Evolutionary conservation across 35 echinoderm and acorn worm species (phyloP).

Genomic region (Apostichopus californicus): DNA sequence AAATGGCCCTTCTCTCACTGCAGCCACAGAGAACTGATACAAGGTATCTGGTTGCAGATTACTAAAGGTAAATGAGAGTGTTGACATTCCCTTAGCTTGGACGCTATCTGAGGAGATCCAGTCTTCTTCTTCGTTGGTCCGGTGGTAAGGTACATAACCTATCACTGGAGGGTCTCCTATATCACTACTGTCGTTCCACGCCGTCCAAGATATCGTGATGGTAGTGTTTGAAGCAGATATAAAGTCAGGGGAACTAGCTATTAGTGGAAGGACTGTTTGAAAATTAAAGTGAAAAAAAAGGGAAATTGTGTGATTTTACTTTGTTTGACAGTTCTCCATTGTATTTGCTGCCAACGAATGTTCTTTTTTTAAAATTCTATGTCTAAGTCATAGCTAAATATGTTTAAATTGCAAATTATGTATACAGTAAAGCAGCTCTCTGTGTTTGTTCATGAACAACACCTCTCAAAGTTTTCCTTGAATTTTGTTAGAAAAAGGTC

Average conservation of each 20-base stretch:
- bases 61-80: neutral
- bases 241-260: neutral
- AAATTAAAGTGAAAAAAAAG: neutral
- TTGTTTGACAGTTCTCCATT: too few species aligned
- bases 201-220: neutral
- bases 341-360: too few species aligned
- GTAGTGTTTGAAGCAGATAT: neutral
- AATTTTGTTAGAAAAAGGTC: too few species aligned
- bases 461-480: too few species aligned
- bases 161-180: conserved; percentile 22
- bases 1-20: neutral
- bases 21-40: conserved; percentile 13
- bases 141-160: conserved; percentile 33
- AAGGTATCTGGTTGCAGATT: neutral
- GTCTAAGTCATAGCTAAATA: too few species aligned
- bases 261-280: neutral
- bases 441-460: too few species aligned
- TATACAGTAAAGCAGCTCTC: too few species aligned
- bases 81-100: neutral
- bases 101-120: neutral
- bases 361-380: too few species aligned
- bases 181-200: neutral
- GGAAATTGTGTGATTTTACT: too few species aligned
- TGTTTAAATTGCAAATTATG: too few species aligned
- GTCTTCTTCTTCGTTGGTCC: too few species aligned